A percentile compares a stretch with the other conserved stretches of the same genome.
These are phyloP conservation scores for Gryllus longicercus DNA, from an alignment of 2,888 invertebrate species.

Conservation along the genomic window DNA sequence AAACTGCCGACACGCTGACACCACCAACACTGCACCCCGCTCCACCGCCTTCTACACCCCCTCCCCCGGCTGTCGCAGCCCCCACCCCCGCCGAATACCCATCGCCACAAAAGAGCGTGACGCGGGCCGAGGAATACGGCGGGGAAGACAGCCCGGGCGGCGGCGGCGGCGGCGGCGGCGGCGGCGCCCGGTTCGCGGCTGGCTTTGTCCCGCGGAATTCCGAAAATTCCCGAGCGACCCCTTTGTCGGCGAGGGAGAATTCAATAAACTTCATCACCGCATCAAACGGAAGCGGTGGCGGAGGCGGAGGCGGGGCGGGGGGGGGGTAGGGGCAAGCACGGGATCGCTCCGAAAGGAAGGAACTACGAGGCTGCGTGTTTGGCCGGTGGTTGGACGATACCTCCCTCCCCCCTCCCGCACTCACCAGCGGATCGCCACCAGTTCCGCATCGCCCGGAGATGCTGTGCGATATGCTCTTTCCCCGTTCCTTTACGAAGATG, in stretches of 20 bases:
- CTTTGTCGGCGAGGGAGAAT: constrained; percentile 6
- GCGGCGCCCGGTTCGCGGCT: background rate
- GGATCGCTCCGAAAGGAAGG: background rate
- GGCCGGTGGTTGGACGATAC: background rate
- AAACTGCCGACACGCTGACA: too few relatives aligned
- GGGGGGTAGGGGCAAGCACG: background rate
- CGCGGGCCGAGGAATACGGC: background rate
- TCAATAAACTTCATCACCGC: constrained; percentile 17
- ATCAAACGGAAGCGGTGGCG: background rate
- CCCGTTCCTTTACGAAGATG: too few relatives aligned
- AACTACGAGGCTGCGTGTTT: background rate
- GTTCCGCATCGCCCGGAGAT: too few relatives aligned
- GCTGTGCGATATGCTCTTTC: too few relatives aligned
- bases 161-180: background rate
- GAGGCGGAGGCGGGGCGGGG: background rate
- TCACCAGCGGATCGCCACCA: too few relatives aligned
- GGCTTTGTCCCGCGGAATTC: constrained; percentile 6
- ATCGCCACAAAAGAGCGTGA: background rate
- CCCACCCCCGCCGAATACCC: too few relatives aligned
- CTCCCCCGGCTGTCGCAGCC: too few relatives aligned
- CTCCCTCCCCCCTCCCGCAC: too few relatives aligned
- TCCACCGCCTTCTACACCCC: too few relatives aligned
- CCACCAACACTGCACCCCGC: too few relatives aligned
- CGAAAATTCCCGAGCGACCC: constrained; percentile 1
- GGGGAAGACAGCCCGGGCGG: background rate